Evolutionary conservation across 2,113 vertebrate species (phyloP), one percentile per base, ranked within the genome.

Genomic region (Merops nubicus): DNA sequence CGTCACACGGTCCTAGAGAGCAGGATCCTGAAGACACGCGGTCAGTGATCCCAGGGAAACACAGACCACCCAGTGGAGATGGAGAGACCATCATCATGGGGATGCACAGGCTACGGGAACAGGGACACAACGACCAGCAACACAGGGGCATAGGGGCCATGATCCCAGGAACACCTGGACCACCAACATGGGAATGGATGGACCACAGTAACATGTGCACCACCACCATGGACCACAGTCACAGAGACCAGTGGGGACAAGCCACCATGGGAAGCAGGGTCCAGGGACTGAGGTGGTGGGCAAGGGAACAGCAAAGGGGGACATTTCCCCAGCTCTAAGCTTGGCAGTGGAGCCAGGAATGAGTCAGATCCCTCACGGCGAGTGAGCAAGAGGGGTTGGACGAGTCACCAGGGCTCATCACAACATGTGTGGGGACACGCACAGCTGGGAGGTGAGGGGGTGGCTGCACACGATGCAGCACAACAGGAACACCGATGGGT

Each of bases 1-100:
- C n/a, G 29, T 6, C 12, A 6, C 4, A 4, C 1, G 1, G 31
- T 14, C 5, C 0, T n/a, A 42, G 0, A 31, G 53, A 57, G 12
- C 43, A n/a, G 1, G 0, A 15, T 12, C 42, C 75, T 38, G 34
- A 51, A 62, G 33, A 36, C 12, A 19, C 6, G 25, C 7, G 25
- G 72, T 15, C 16, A 4, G 28, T 1, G 10, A 21, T 45, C 56
- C 53, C 50, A 29, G 63, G n/a, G 43, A 33, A 15, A 8, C 45
- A 78, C 0, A 5, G 31, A 51, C 34, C 50, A 72, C 19, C 57
- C 20, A 17, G n/a, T 1, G 3, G 33, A 36, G 47, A 72, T 28
- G 43, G 43, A 48, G 9, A 54, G 12, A 48, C 25, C n/a, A n/a
- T 7, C 8, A 0, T 18, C n/a, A 11, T 0, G 9, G 26, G 12